A percentile compares a stretch with the other conserved stretches of the same genome.
Evolutionary conservation across 2,113 vertebrate genomes (phyloP).

Genomic region (Coreoperca whiteheadi): DNA sequence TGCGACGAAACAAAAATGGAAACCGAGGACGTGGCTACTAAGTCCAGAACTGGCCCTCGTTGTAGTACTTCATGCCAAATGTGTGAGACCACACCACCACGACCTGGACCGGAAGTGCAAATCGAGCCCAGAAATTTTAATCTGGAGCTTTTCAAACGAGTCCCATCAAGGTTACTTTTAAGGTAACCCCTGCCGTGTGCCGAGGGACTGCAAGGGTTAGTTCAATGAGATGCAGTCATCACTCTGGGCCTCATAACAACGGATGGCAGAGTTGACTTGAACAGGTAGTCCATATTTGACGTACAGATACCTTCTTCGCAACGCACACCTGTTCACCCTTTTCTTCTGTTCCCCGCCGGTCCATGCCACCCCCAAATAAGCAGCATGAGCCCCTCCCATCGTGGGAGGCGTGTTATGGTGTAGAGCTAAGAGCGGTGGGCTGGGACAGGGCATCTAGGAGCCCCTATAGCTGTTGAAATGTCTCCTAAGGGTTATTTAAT

Average conservation of each 20-base stretch:
- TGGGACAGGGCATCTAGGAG: slow-evolving; percentile 20
- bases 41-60: slow-evolving; percentile 18
- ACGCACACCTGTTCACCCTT: neutral
- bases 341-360: neutral
- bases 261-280: neutral
- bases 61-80: slow-evolving; percentile 56
- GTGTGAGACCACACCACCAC: slow-evolving; percentile 24
- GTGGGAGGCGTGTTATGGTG: neutral
- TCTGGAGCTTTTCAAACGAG: slow-evolving; percentile 36
- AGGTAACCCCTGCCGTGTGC: slow-evolving; percentile 25
- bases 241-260: slow-evolving; percentile 23
- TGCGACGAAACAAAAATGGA: slow-evolving; percentile 12
- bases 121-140: slow-evolving; percentile 52
- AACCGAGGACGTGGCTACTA: slow-evolving; percentile 14
- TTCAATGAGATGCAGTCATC: slow-evolving; percentile 7
- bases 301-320: neutral
- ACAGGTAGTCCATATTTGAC: neutral
- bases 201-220: neutral
- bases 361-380: neutral
- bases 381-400: slow-evolving; percentile 10
- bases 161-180: slow-evolving; percentile 31
- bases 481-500: slow-evolving; percentile 41
- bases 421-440: slow-evolving; percentile 39
- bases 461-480: slow-evolving; percentile 37
- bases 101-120: slow-evolving; percentile 70